Base-by-base conservation (phyloP, 2,797 vertebrate genomes). In the Cynopterus sphinx region DNA sequence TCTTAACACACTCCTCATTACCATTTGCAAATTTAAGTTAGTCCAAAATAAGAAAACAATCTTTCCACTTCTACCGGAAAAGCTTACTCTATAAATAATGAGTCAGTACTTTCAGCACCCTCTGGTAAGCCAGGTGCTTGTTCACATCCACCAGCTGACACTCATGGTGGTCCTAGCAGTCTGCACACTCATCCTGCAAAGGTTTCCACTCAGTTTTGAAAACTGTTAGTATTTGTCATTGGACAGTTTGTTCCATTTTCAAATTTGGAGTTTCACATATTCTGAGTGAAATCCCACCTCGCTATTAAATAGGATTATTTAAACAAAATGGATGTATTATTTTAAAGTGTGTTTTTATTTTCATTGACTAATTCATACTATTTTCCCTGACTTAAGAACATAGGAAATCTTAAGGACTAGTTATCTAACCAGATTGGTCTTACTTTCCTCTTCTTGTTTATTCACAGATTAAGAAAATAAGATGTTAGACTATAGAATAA, bases 1-100 rank as follows among this genome's bases (percentile, higher is more conserved):
- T 94, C 63, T 92, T 94, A 75, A 94, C 92, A 92, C 28, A 31
- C 49, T 39, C 68, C 49, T 95, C 51, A 75, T 94, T 93, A 94
- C 22, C 46, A 94, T 93, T 96, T 78, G n/a, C 28, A 88, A 83
- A 83, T 75, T 92, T 92, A 83, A 90, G 51, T 17, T 92, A 22
- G 49, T 87, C n/a, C 31, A 12, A 53, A 83, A 71, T 70, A 87
- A 87, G 87, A 57, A 88, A 70, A 77, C 63, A 93, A 8, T 75
- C 71, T 94, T 94, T 81, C 65, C 75, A 12, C 22, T 82, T 63
- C 51, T 65, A 3, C 61, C 3, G 22, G 67, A 57, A 82, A 88
- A 33, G 19, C 39, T 83, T 7, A 41, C 46, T 53, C 33, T 49
- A 10, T 15, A 26, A 61, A 57, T 15, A 68, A n/a, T 22, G 71